Evolutionary conservation across 2,797 vertebrate genomes (phyloP).

Genomic region (Tragopan temminckii): DNA sequence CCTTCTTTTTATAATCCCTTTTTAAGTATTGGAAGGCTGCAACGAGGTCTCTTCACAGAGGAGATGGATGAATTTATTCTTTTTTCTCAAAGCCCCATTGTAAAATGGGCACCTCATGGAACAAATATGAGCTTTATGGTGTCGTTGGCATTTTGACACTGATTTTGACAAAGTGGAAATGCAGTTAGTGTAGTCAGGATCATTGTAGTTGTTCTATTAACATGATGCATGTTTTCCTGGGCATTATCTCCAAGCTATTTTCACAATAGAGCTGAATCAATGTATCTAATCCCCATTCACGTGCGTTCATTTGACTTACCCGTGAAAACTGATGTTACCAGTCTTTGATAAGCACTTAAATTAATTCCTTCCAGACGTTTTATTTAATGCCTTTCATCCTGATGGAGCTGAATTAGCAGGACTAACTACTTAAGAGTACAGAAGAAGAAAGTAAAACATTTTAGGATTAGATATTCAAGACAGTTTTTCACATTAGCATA

Average conservation of each 20-base stretch:
- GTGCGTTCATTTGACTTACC: constrained; percentile 28
- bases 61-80: background rate
- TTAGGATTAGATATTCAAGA: constrained; percentile 22
- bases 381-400: constrained; percentile 22
- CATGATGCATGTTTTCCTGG: background rate
- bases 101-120: background rate
- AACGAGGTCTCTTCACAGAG: too few relatives aligned
- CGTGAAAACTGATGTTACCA: constrained; percentile 6
- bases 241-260: background rate
- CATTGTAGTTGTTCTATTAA: background rate
- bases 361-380: constrained; percentile 41
- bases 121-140: background rate
- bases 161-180: constrained; percentile 11
- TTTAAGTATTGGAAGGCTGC: too few relatives aligned
- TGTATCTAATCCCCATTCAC: constrained; percentile 32
- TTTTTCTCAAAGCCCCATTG: background rate
- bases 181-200: background rate
- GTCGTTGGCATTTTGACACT: background rate
- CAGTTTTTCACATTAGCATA: constrained; percentile 10
- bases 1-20: too few relatives aligned
- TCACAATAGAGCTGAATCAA: background rate
- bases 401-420: constrained; percentile 49
- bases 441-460: background rate
- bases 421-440: background rate
- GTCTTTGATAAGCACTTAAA: constrained; percentile 38